These are phyloP conservation scores for Aphis craccivora DNA, from an alignment of 1,140 invertebrate genomes.

Conservation along the genomic window DNA sequence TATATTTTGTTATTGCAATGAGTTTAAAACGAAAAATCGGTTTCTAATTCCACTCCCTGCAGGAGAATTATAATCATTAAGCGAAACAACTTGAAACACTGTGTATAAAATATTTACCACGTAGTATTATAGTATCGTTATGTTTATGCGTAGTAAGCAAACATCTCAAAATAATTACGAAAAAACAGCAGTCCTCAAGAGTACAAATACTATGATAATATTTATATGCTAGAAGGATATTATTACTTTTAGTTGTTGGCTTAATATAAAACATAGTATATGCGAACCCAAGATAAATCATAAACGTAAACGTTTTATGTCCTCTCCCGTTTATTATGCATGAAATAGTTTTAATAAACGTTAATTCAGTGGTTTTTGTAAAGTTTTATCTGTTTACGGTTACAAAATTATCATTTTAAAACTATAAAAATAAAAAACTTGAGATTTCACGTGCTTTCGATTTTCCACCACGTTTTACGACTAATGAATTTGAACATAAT, in stretches of 20 bases:
- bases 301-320: slow-evolving; percentile 3
- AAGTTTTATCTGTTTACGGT: slow-evolving; percentile 1
- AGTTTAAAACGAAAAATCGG: background rate
- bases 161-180: background rate
- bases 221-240: background rate
- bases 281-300: slow-evolving; percentile 4
- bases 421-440: background rate
- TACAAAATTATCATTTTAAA: slow-evolving; percentile 1
- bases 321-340: background rate
- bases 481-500: background rate
- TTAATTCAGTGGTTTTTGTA: background rate
- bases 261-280: background rate
- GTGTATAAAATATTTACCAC: background rate
- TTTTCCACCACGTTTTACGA: background rate
- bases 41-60: background rate
- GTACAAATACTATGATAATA: background rate
- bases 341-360: slow-evolving; percentile 18
- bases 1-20: too few relatives aligned
- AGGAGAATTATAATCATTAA: background rate
- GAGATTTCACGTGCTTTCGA: background rate
- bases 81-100: background rate
- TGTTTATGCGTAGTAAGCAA: background rate
- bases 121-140: background rate
- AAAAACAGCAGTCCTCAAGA: background rate
- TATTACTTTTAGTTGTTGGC: background rate